Percentiles rank a stretch among this genome's conserved stretches.
Conservation (phyloP, 2,888 invertebrate genomes). For the Tuta absoluta region DNA sequence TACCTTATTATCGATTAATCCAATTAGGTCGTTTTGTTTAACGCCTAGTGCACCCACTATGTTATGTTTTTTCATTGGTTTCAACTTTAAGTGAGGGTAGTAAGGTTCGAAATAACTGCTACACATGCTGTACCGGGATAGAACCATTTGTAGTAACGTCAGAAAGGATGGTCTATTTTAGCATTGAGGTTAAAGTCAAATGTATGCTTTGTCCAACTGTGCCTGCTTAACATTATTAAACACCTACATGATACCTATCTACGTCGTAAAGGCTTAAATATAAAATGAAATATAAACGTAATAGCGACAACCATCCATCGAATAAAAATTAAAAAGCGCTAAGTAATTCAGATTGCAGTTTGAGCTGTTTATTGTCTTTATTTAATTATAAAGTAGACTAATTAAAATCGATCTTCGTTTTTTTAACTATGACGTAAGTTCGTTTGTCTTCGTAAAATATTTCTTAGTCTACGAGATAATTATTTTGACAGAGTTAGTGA, state of each 20-base stretch:
- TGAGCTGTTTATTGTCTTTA: not conserved
- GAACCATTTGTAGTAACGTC: not conserved
- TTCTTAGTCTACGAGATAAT: no score
- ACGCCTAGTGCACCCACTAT: not conserved
- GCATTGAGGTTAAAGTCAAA: not conserved
- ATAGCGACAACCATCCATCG: conserved; percentile 64
- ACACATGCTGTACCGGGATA: no score
- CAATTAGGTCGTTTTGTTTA: not conserved
- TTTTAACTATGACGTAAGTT: no score
- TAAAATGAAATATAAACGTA: conserved; percentile 49
- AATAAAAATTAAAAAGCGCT: conserved; percentile 56
- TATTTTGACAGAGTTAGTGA: no score
- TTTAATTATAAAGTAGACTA: not conserved
- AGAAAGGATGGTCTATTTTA: not conserved
- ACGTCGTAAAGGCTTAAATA: conserved; percentile 67
- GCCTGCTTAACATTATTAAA: conserved; percentile 61
- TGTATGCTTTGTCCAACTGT: conserved; percentile 41
- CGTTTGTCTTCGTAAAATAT: not conserved
- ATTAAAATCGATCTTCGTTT: no score
- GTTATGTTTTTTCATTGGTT: no score
- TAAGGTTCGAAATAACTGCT: no score
- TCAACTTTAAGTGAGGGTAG: no score
- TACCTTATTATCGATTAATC: no score
- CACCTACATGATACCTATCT: conserved; percentile 76
- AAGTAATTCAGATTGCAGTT: conserved; percentile 35